Evolutionary conservation across 2,888 invertebrate genomes (phyloP).

Genomic region (Lycaena phlaeas): DNA sequence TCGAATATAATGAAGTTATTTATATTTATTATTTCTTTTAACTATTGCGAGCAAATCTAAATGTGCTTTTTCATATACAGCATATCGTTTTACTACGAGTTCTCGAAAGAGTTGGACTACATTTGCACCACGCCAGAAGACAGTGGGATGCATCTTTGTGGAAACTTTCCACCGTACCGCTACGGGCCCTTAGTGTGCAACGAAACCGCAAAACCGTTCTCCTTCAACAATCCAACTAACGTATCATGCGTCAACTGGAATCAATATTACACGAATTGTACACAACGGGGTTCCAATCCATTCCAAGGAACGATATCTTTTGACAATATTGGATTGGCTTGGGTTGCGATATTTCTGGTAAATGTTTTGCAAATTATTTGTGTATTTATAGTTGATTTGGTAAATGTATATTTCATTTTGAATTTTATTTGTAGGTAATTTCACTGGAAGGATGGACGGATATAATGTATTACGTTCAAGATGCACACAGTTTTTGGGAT

Average conservation of each 20-base stretch:
- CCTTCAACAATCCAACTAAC: conserved; percentile 77
- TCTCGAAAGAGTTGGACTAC: conserved; percentile 93
- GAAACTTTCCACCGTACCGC: conserved; percentile 84
- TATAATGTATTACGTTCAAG: conserved; percentile 99
- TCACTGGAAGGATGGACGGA: conserved; percentile 99
- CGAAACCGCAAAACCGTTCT: conserved; percentile 76
- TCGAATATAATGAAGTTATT: no score
- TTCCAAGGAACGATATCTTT: conserved; percentile 99
- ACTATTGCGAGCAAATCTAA: no score
- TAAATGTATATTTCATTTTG: neutral
- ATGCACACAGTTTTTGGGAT: conserved; percentile 99
- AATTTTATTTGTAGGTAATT: conserved; percentile 84
- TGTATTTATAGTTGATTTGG: neutral
- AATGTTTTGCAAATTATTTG: no score
- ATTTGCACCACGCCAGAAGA: conserved; percentile 95
- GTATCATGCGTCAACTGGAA: conserved; percentile 98
- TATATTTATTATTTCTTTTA: no score
- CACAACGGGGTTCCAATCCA: conserved; percentile 94
- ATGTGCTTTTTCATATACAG: conserved; percentile 49
- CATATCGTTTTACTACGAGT: conserved; percentile 88
- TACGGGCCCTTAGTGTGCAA: conserved; percentile 84
- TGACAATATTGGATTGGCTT: conserved; percentile 99
- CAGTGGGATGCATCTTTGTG: conserved; percentile 95
- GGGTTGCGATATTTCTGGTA: conserved; percentile 99
- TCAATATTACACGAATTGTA: conserved; percentile 96